Evolutionary conservation across 2,888 invertebrate species (phyloP).

Genomic region (Calameuta filiformis): DNA sequence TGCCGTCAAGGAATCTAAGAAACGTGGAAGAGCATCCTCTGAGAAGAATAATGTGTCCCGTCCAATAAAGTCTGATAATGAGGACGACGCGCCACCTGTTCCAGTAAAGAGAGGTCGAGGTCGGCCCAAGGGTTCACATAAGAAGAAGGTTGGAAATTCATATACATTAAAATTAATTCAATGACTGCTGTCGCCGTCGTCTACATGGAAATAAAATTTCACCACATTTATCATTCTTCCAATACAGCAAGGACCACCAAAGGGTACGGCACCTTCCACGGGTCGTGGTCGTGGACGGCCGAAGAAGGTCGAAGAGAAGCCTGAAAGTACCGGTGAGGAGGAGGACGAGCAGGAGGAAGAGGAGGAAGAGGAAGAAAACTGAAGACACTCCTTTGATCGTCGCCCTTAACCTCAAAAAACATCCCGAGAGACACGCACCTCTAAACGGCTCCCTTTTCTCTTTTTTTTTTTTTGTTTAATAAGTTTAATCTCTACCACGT

Average conservation of each 20-base stretch:
- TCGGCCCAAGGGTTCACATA: conserved; percentile 61
- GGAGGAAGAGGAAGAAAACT: conserved; percentile 62
- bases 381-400: conserved; percentile 29
- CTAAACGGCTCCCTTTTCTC: conserved; percentile 11
- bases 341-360: conserved; percentile 64
- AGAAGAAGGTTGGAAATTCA: conserved; percentile 55
- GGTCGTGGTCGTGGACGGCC: conserved; percentile 61
- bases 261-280: conserved; percentile 41
- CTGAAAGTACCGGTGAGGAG: conserved; percentile 62
- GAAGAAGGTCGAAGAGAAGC: conserved; percentile 64
- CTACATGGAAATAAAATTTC: not conserved
- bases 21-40: conserved; percentile 55
- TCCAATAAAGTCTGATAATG: conserved; percentile 58
- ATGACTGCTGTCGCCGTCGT: not conserved
- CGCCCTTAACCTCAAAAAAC: conserved; percentile 10
- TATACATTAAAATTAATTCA: not conserved
- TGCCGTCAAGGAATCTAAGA: conserved; percentile 59
- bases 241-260: conserved; percentile 49
- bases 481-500: not conserved
- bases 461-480: conserved; percentile 7
- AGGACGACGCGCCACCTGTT: conserved; percentile 58
- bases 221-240: conserved; percentile 28
- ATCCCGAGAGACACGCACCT: conserved; percentile 13
- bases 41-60: conserved; percentile 58
- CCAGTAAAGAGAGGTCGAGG: conserved; percentile 63